phyloP scores from a whole-genome alignment of 2,888 invertebrate species.

The Xestobium rufovillosum region DNA sequence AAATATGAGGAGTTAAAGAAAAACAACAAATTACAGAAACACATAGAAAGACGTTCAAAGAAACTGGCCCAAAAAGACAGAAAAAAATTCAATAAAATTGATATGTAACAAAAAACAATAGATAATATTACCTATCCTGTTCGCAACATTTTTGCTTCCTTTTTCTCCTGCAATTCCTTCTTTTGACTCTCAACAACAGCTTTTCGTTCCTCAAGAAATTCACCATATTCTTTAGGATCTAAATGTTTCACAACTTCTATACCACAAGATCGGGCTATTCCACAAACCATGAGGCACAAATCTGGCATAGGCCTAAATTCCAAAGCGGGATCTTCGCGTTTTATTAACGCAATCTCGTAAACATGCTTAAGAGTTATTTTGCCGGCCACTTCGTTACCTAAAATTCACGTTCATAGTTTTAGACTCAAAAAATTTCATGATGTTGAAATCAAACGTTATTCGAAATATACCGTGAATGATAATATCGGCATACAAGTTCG shows the following conservation, averaged over 20 bases:
- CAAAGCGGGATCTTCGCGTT: slow-evolving; percentile 74
- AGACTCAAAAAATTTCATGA: slow-evolving; percentile 9
- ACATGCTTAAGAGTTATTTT: slow-evolving; percentile 90
- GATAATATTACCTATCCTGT: slow-evolving; percentile 47
- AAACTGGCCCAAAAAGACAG: slow-evolving; percentile 51
- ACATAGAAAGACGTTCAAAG: slow-evolving; percentile 72
- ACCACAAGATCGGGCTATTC: slow-evolving; percentile 72
- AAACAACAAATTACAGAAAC: slow-evolving; percentile 68
- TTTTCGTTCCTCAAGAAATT: slow-evolving; percentile 73
- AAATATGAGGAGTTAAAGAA: slow-evolving; percentile 77
- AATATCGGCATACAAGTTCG: too few relatives aligned
- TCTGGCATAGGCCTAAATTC: slow-evolving; percentile 57
- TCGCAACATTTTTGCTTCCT: slow-evolving; percentile 86
- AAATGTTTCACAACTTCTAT: slow-evolving; percentile 75
- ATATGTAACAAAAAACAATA: slow-evolving; percentile 7
- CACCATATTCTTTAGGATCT: slow-evolving; percentile 69
- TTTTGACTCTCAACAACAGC: slow-evolving; percentile 63
- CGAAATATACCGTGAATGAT: not conserved
- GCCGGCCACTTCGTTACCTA: slow-evolving; percentile 73
- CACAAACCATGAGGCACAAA: slow-evolving; percentile 73
- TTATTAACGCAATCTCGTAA: slow-evolving; percentile 97
- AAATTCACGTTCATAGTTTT: slow-evolving; percentile 16
- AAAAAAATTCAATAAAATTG: slow-evolving; percentile 20
- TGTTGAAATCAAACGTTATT: not conserved
- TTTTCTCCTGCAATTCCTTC: slow-evolving; percentile 69